Evolutionary conservation across 2,888 invertebrate species (phyloP), one percentile per base, ranked within the genome.

Genomic region (Tryphoninae sp.): DNA sequence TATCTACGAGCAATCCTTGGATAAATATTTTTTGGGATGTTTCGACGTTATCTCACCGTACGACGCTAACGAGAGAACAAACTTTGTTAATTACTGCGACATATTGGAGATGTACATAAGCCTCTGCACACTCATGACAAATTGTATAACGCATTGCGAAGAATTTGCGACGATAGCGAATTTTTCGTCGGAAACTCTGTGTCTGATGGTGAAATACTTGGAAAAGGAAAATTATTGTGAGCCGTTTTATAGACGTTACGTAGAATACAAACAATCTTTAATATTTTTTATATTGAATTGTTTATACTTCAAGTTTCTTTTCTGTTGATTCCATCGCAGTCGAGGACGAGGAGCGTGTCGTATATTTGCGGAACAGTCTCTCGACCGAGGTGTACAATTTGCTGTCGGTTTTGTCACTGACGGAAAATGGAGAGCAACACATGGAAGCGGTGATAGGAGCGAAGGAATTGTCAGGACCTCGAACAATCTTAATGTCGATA

Each of bases 21-120:
- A 93, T 22, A 93, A 93, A 88, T 88, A 92, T 78, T 91, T 94
- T 78, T 91, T 93, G 77, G 91, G 92, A 45, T 92, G 92, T 59
- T 87, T 93, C 62, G 90, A 88, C 11, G 88, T 89, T 55, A 92
- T 93, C 42, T 90, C 91, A 1, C 87, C 90, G 65, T 88, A 88
- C 76, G 86, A 92, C 1, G 89, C 87, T 13, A n/a, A 49, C 2
- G 90, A 88, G 59, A 91, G 92, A 16, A 92, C 88, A 84, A 91
- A 91, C 84, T 83, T 93, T 6, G 88, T 91, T 1, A 87, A 93
- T 61, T 93, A 93, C 83, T 91, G 92, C 77, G 93, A 93, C 58
- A 88, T 93, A 75, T 82, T 94, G 69, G 93, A 93, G 88, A 93
- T 94, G 93, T 92, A 93, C 83, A 89, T 92, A 0, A 89, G 90